Evolutionary conservation across 2,888 invertebrate genomes (phyloP).

Genomic region (Mythimna vitellina): DNA sequence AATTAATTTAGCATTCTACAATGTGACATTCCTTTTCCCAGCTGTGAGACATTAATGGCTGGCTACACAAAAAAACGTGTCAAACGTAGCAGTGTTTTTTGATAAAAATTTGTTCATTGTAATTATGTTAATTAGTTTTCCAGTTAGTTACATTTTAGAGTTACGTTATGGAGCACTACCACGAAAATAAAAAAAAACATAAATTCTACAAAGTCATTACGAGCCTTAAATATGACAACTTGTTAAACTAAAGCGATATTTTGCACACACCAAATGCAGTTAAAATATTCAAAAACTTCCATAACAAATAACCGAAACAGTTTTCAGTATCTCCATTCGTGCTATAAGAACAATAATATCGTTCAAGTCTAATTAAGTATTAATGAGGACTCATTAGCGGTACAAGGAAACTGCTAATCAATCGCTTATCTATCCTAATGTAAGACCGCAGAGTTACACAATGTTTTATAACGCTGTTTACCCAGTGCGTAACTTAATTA

Average conservation of each 20-base stretch:
- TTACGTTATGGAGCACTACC: neutral
- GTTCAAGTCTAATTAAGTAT: slow-evolving; percentile 63
- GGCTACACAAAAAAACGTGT: no score
- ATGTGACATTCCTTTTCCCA: neutral
- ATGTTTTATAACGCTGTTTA: slow-evolving; percentile 62
- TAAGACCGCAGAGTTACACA: slow-evolving; percentile 63
- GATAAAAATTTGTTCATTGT: neutral
- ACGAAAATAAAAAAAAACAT: neutral
- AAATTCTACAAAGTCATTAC: neutral
- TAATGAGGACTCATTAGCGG: slow-evolving; percentile 67
- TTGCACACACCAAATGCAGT: slow-evolving; percentile 11
- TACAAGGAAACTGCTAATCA: slow-evolving; percentile 68
- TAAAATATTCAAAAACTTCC: slow-evolving; percentile 16
- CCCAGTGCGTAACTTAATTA: slow-evolving; percentile 70
- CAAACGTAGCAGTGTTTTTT: neutral
- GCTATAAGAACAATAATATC: slow-evolving; percentile 52
- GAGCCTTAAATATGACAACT: neutral
- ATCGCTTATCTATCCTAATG: slow-evolving; percentile 66
- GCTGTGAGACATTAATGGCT: no score
- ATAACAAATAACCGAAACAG: slow-evolving; percentile 26
- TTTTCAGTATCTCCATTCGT: slow-evolving; percentile 40
- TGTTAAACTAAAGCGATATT: neutral
- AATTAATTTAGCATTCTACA: neutral
- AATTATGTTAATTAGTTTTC: slow-evolving; percentile 2
- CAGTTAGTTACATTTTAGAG: neutral